Conservation (phyloP, 2,113 vertebrate species). For the Pithys albifrons region DNA sequence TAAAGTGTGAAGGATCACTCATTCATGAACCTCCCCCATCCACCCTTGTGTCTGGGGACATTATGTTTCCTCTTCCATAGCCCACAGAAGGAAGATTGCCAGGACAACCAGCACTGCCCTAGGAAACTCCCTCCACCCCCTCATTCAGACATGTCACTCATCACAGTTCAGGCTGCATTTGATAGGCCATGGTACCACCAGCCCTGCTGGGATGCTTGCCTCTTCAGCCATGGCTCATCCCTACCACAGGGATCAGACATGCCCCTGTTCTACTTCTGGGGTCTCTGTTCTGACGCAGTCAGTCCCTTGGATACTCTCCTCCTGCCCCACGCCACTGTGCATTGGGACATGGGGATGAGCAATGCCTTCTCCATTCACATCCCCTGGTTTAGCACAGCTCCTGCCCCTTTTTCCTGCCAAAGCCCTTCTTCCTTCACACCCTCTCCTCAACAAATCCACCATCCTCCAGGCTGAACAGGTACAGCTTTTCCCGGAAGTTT, state of each 20-base stretch:
- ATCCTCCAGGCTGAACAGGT: not conserved
- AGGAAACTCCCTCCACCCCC: not conserved
- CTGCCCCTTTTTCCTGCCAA: not conserved
- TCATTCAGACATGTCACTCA: not conserved
- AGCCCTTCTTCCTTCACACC: not conserved
- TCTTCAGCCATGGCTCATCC: not conserved
- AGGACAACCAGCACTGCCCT: not conserved
- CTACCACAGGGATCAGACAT: not conserved
- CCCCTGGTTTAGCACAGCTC: not conserved
- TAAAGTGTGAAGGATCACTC: not conserved
- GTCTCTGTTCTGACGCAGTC: not conserved
- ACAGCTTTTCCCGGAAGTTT: not conserved
- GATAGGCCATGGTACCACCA: no score
- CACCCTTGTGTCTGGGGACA: not conserved
- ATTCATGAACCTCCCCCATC: not conserved
- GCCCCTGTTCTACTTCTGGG: not conserved
- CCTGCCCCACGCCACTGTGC: rapidly evolving
- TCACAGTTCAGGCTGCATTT: not conserved
- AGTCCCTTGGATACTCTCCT: not conserved
- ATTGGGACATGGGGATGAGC: not conserved
- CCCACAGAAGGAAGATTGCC: not conserved
- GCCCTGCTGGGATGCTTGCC: not conserved
- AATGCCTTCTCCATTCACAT: not conserved
- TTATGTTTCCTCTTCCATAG: not conserved
- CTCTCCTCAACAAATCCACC: not conserved